A percentile compares a stretch with the other conserved stretches of the same genome.
These are phyloP conservation scores for Cyrtodaria siliqua DNA, from an alignment of 2,888 invertebrate species.

Conservation along the genomic window DNA sequence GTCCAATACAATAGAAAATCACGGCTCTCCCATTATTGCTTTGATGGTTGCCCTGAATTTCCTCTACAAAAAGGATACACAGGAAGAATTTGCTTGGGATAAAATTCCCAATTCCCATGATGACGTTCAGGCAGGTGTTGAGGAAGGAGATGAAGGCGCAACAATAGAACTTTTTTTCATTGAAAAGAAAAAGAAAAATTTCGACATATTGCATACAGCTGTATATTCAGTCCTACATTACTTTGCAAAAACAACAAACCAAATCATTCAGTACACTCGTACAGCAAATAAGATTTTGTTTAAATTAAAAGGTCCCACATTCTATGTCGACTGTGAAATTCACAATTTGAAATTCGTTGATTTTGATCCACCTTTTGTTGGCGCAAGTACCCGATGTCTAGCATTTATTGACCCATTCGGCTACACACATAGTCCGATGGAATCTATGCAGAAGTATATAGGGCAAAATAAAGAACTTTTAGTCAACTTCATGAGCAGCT, in stretches of 20 bases:
- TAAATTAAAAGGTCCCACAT: neutral
- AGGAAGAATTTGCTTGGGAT: neutral
- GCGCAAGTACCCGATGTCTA: neutral
- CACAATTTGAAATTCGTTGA: neutral
- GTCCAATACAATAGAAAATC: constrained; percentile 9
- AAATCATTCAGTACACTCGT: too few relatives aligned
- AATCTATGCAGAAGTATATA: constrained; percentile 4
- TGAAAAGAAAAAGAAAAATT: too few relatives aligned
- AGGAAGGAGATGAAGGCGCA: too few relatives aligned
- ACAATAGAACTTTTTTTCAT: too few relatives aligned
- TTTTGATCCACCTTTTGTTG: neutral
- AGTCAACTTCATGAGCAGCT: constrained; percentile 38
- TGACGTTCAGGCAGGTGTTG: too few relatives aligned
- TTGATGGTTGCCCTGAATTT: constrained; percentile 11
- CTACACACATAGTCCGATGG: constrained; percentile 26
- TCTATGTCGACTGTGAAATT: neutral
- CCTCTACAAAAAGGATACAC: constrained; percentile 1
- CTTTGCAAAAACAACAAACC: too few relatives aligned
- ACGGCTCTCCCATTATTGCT: constrained; percentile 30
- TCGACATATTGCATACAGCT: too few relatives aligned
- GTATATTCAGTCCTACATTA: too few relatives aligned
- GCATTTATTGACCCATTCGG: constrained; percentile 35
- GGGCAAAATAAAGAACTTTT: constrained; percentile 15
- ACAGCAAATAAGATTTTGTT: too few relatives aligned
- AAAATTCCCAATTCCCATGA: neutral